These are phyloP conservation scores for Ispidina lecontei DNA, from an alignment of 2,797 vertebrate species.

Conservation along the genomic window DNA sequence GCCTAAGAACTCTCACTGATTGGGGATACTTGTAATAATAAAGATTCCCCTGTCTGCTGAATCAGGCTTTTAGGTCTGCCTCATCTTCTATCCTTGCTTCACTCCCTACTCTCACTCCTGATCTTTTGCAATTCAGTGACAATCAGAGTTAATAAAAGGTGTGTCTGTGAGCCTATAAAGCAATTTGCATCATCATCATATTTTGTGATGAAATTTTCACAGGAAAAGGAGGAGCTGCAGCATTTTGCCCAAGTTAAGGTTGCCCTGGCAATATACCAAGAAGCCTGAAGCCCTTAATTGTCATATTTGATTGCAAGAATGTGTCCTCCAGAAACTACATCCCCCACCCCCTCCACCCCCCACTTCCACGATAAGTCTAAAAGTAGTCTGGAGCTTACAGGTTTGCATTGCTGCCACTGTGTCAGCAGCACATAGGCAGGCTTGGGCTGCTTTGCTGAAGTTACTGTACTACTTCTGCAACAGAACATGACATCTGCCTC, in stretches of 20 bases:
- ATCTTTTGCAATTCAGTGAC: conserved; percentile 56
- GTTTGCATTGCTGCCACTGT: neutral
- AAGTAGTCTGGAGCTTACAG: neutral
- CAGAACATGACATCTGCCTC: neutral
- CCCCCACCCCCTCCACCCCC: neutral
- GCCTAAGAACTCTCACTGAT: neutral
- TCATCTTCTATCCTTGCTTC: conserved; percentile 10
- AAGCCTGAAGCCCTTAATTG: conserved; percentile 38
- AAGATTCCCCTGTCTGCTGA: neutral
- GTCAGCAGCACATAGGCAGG: neutral
- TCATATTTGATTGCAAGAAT: conserved; percentile 25
- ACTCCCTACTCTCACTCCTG: neutral
- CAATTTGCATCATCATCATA: conserved; percentile 57
- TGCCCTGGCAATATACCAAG: conserved; percentile 17
- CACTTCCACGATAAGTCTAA: neutral
- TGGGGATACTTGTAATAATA: neutral
- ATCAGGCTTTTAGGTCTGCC: neutral
- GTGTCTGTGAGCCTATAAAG: conserved; percentile 22
- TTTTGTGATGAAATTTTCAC: conserved; percentile 56
- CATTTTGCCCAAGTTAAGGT: conserved; percentile 32
- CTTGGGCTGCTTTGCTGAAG: neutral
- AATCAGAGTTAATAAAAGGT: conserved; percentile 54
- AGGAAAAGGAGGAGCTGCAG: conserved; percentile 4
- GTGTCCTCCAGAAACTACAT: conserved; percentile 17
- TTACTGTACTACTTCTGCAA: neutral